These are phyloP conservation scores for Tyrannus savana DNA, from an alignment of 2,113 vertebrate species.

Conservation along the genomic window DNA sequence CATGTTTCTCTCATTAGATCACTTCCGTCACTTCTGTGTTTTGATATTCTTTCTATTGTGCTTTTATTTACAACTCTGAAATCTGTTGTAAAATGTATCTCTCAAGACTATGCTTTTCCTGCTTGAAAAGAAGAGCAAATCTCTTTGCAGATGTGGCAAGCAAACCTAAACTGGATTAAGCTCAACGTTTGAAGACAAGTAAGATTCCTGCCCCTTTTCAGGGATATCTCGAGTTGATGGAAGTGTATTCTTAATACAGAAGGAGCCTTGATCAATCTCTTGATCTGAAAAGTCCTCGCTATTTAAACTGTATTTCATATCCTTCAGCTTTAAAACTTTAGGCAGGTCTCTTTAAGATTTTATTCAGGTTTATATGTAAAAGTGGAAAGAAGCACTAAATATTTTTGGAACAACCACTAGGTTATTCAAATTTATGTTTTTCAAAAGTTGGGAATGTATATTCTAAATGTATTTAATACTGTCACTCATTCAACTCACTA, in stretches of 20 bases:
- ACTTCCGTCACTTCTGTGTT: neutral
- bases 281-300: neutral
- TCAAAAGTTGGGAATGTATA: neutral
- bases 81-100: neutral
- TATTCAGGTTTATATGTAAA: neutral
- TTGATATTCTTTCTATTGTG: neutral
- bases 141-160: neutral
- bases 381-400: neutral
- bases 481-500: neutral
- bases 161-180: neutral
- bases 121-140: neutral
- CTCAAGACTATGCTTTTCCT: neutral
- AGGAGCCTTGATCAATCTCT: neutral
- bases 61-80: neutral
- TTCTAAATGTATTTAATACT: neutral
- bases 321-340: neutral
- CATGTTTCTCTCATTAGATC: neutral
- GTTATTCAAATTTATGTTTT: neutral
- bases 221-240: neutral
- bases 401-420: neutral
- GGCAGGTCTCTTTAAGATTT: neutral
- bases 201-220: neutral
- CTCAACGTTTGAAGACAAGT: neutral
- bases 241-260: neutral
- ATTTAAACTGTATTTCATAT: neutral